Evolutionary conservation across 2,888 invertebrate species (phyloP), one percentile per base, ranked within the genome.

Genomic region (Eristalis pertinax): DNA sequence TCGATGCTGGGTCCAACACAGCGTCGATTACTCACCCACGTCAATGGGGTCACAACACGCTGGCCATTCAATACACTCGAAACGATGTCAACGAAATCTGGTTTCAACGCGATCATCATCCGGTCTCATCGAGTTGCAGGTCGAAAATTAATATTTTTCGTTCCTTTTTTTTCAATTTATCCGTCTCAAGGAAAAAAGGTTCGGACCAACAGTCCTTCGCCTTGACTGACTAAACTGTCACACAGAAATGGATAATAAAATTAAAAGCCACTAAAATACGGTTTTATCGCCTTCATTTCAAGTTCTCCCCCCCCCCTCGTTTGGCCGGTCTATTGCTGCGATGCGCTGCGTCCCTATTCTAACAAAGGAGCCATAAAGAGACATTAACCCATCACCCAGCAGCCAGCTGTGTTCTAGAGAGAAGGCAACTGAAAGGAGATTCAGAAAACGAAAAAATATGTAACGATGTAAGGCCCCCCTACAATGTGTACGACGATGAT

Each of bases 361-460:
- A 80, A 84, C 76, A 81, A 81, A 76, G 64, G 35, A 65, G 74
- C 74, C 68, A 79, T 69, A 79, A 79, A 80, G 74, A 50, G 26
- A 74, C 64, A 68, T 64, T 67, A 80, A 73, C 60, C 73, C 43
- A 80, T 80, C 67, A 73, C 62, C 73, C 72, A 79, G n/a, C 32
- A 50, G 78, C 85, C 77, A 82, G 82, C 80, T 85, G 84, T 81
- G 84, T 56, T 75, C 68, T 56, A 77, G 22, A 56, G 32, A 70
- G 32, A 70, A 64, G 29, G 11, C 32, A 19, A 29, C 50, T 35
- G 11, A 60, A 26, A 35, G 32, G 35, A 68, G n/a, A 62, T 38
- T 38, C 38, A 67, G 56, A 22, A 38, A 38, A n/a, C 26, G 29
- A 41, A 70, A 58, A 62, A 60, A 32, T 19, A 7, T 19, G 19